Base-by-base conservation (phyloP, 2,888 invertebrate species). In the Biston betularia region DNA sequence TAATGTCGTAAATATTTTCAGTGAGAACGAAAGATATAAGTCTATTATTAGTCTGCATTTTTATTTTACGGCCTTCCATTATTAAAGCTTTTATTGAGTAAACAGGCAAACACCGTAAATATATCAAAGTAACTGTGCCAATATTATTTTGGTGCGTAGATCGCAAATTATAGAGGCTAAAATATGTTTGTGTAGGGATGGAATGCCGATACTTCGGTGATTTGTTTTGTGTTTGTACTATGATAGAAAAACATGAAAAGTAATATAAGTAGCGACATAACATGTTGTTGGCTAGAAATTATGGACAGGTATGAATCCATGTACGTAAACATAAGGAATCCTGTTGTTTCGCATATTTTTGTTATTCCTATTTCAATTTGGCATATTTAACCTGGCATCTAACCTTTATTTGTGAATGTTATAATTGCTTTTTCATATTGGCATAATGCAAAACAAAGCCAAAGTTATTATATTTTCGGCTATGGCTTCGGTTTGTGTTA, bases 81-180 rank as follows among this genome's bases (percentile, higher is more conserved):
- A 63, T 60, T 60, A 61, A 65, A 64, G 61, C 71, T 74, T 76
- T 76, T 77, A 75, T 76, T 73, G 75, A 60, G 70, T 79, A 82
- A 83, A 81, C 81, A 80, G 77, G 80, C 76, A 82, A 83, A 81
- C 79, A 80, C 76, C 80, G 76, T 85, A 86, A 86, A 87, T 80
- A 83, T 78, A 76, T 81, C 77, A 73, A 73, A 75, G 76, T 74
- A 72, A 73, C 83, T 77, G 74, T 71, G 82, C 81, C 82, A 84
- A 86, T 84, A 85, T 85, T 87, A 86, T 85, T 83, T 81, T 70
- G 70, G 81, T 76, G 55, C 73, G 65, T 60, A 49, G 46, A 15
- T 45, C 42, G 53, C 57, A 53, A 63, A 44, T 63, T 42, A 60
- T 69, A 65, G 56, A 61, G 9, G 52, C 40, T 57, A 48, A 54